Conservation (phyloP, 2,888 invertebrate genomes). For the Noctuana brunneofusca region DNA sequence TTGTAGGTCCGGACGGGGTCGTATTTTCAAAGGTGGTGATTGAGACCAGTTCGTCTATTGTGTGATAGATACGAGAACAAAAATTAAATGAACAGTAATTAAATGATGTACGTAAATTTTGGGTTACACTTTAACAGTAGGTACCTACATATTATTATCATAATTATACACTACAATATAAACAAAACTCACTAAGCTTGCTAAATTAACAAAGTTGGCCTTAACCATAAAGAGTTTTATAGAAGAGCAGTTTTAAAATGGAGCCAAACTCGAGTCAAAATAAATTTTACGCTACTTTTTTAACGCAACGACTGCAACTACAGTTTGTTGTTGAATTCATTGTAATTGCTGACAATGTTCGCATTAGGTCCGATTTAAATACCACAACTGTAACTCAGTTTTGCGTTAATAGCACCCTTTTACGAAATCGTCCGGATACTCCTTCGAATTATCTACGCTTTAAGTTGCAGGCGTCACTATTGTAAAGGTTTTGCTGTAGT, state of each 20-base stretch:
- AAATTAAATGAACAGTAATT: slow-evolving; percentile 12
- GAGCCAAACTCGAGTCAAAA: slow-evolving; percentile 9
- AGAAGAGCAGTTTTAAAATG: slow-evolving; percentile 13
- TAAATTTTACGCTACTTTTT: slow-evolving; percentile 1
- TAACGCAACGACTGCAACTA: slow-evolving; percentile 2
- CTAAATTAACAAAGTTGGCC: background rate
- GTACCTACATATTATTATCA: background rate
- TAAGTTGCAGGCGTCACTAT: no score
- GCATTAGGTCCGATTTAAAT: background rate
- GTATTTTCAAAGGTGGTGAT: slow-evolving; percentile 13
- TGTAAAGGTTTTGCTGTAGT: no score
- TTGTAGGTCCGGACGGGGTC: slow-evolving; percentile 15
- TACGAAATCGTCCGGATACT: no score
- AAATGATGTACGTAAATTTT: no score
- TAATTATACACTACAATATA: background rate
- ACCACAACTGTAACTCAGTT: background rate
- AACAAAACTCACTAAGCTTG: background rate
- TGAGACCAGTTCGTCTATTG: slow-evolving; percentile 6
- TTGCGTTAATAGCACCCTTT: background rate
- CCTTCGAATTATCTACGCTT: no score
- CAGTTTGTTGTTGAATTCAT: slow-evolving; percentile 11
- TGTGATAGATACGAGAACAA: slow-evolving; percentile 12
- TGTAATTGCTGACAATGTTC: slow-evolving; percentile 10
- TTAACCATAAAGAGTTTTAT: background rate
- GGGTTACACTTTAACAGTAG: background rate